Evolutionary conservation across 2,888 invertebrate genomes (phyloP).

Genomic region (Gymnosoma rotundatum): DNA sequence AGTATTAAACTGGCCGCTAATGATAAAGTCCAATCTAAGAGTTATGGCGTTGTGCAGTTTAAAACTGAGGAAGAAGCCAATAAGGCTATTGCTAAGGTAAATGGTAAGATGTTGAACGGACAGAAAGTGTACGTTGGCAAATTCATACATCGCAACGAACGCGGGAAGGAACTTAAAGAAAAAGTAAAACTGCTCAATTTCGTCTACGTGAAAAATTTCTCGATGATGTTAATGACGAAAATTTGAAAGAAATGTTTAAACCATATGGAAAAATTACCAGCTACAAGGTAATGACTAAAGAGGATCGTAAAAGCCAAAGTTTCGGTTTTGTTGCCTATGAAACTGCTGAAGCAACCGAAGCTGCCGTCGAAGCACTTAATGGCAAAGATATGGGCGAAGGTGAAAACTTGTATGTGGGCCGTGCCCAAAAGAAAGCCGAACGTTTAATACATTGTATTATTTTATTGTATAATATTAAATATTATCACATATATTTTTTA

Average conservation of each 20-base stretch:
- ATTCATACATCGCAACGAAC: conserved; percentile 98
- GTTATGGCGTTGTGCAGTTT: conserved; percentile 99
- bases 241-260: conserved; percentile 94
- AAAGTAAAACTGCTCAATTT: conserved; percentile 95
- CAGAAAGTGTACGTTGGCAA: conserved; percentile 99
- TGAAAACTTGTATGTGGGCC: conserved; percentile 95
- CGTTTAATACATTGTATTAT: too few species aligned
- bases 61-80: conserved; percentile 99
- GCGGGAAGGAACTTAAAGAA: conserved; percentile 98
- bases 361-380: conserved; percentile 95
- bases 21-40: conserved; percentile 96
- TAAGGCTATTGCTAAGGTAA: conserved; percentile 99
- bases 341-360: conserved; percentile 97
- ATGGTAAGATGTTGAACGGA: conserved; percentile 98
- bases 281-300: conserved; percentile 94
- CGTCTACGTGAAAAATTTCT: conserved; percentile 99
- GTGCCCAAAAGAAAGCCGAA: conserved; percentile 99
- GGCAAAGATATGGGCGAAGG: conserved; percentile 94
- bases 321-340: conserved; percentile 99
- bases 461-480: too few species aligned
- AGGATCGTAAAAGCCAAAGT: conserved; percentile 97
- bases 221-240: conserved; percentile 95
- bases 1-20: conserved; percentile 99
- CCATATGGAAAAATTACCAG: conserved; percentile 96
- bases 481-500: too few species aligned